phyloP scores from a whole-genome alignment of 2,888 invertebrate genomes.

The Phaedon cochleariae region DNA sequence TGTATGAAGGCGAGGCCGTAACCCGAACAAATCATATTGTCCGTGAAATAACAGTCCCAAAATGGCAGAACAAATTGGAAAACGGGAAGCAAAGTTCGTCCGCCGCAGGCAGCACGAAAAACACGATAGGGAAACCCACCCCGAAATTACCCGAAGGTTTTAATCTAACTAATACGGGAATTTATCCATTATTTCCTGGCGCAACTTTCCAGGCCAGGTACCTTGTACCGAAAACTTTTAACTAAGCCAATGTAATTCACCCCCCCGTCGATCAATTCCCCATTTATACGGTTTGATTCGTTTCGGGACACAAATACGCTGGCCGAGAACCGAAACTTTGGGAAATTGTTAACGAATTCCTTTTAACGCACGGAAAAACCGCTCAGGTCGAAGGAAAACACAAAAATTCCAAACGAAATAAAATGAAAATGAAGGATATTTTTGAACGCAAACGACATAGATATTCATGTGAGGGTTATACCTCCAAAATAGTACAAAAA shows the following conservation, averaged over 20 bases:
- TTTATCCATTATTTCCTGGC: constrained; percentile 13
- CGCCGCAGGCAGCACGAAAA: no score
- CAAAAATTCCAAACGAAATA: no score
- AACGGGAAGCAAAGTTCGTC: no score
- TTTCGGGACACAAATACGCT: constrained; percentile 27
- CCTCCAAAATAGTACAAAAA: no score
- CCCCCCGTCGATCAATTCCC: constrained; percentile 38
- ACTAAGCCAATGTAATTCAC: constrained; percentile 32
- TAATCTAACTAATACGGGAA: constrained; percentile 15
- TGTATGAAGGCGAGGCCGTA: no score
- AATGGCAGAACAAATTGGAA: no score
- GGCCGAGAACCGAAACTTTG: constrained; percentile 14
- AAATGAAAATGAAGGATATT: no score
- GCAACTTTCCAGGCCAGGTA: constrained; percentile 19
- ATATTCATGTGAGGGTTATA: no score
- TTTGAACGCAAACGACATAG: no score
- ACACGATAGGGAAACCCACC: not conserved
- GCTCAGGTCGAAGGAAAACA: no score
- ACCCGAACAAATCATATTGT: no score
- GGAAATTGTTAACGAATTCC: not conserved
- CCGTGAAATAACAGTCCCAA: no score
- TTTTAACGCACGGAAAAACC: not conserved
- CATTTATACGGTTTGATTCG: constrained; percentile 42
- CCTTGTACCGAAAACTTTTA: constrained; percentile 28
- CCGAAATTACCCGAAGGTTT: constrained; percentile 7